These are phyloP conservation scores for Tineola bisselliella DNA, from an alignment of 2,888 invertebrate species.

Conservation along the genomic window DNA sequence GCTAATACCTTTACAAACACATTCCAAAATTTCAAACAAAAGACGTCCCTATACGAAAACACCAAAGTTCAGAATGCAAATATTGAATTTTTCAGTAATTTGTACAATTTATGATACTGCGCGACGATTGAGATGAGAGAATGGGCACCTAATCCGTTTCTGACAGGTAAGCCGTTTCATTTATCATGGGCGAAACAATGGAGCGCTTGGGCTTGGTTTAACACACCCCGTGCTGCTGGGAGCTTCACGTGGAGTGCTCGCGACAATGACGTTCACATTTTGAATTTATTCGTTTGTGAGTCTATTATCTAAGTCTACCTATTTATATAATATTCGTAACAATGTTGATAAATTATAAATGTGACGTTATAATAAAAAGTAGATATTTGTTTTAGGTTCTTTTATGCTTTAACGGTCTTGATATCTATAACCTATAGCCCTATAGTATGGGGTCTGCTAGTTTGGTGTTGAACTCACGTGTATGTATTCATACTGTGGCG, in stretches of 20 bases:
- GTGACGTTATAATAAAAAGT: too few species aligned
- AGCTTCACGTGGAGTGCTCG: background rate
- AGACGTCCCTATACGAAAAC: background rate
- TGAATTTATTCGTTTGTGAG: background rate
- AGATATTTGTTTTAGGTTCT: too few species aligned
- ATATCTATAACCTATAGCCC: too few species aligned
- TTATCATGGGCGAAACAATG: slow-evolving; percentile 62
- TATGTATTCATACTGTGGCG: too few species aligned
- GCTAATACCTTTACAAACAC: background rate
- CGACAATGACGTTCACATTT: background rate
- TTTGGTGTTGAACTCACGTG: too few species aligned
- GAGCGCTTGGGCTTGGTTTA: slow-evolving; percentile 23
- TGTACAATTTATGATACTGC: slow-evolving; percentile 1
- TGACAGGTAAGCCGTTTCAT: slow-evolving; percentile 64
- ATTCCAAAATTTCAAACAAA: background rate
- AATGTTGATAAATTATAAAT: too few species aligned
- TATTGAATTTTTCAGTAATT: background rate
- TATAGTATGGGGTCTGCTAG: too few species aligned
- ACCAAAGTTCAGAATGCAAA: background rate
- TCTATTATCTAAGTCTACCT: background rate
- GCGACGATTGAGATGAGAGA: slow-evolving; percentile 8
- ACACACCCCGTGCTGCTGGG: background rate
- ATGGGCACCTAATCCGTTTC: slow-evolving; percentile 45
- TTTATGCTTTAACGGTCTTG: too few species aligned
- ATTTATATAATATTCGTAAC: too few species aligned